Evolutionary conservation across 2,113 vertebrate species (phyloP).

Genomic region (Tachuris rubrigastra): DNA sequence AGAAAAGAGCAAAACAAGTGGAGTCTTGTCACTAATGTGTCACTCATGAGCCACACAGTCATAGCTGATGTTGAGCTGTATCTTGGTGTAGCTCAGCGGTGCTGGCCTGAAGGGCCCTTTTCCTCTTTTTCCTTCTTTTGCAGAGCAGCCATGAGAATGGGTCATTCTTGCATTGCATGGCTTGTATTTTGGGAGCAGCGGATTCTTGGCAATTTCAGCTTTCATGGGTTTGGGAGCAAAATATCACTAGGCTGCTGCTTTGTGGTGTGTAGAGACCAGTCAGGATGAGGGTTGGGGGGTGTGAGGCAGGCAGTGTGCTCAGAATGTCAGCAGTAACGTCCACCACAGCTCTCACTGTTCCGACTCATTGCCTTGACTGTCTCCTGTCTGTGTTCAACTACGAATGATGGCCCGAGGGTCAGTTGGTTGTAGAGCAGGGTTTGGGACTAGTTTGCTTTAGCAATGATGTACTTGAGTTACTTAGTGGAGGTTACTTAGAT

Average conservation of each 20-base stretch:
- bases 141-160: not conserved
- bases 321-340: not conserved
- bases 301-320: not conserved
- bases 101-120: not conserved
- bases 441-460: not conserved
- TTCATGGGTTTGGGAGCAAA: not conserved
- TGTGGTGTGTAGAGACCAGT: not conserved
- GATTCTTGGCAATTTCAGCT: not conserved
- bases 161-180: accelerated
- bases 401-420: not conserved
- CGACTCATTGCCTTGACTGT: not conserved
- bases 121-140: accelerated
- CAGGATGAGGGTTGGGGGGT: no score
- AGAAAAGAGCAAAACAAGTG: not conserved
- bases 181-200: not conserved
- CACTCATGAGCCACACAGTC: not conserved
- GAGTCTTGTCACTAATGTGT: not conserved
- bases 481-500: accelerated
- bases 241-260: not conserved
- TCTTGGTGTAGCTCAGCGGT: not conserved
- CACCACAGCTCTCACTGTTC: not conserved
- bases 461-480: not conserved
- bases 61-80: not conserved
- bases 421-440: not conserved
- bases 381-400: not conserved